Conservation (phyloP, 2,888 invertebrate species). For the Temnothorax unifasciatus region DNA sequence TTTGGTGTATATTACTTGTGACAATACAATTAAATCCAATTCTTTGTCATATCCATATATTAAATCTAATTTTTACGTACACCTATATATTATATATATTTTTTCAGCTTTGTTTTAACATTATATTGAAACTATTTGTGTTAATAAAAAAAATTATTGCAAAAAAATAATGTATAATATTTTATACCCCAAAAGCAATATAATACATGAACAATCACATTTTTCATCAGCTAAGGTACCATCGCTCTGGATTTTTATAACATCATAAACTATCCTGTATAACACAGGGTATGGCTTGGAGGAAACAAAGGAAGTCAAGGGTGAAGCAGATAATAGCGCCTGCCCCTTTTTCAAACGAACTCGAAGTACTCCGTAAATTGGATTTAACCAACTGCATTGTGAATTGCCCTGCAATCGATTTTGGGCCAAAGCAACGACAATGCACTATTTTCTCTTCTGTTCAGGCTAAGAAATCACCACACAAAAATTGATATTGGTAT, state of each 20-base stretch:
- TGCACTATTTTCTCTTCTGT: conserved; percentile 23
- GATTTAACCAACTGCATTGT: conserved; percentile 59
- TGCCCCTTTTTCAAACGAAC: conserved; percentile 47
- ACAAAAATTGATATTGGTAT: conserved; percentile 9
- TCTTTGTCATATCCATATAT: neutral
- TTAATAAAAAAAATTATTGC: neutral
- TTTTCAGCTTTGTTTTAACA: neutral
- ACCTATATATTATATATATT: neutral
- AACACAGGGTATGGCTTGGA: conserved; percentile 11
- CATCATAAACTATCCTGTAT: conserved; percentile 43
- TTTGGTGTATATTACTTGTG: neutral
- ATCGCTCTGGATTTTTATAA: conserved; percentile 39
- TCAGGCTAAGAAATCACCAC: neutral
- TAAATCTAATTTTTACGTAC: neutral
- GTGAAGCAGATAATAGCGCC: conserved; percentile 40
- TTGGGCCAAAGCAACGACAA: conserved; percentile 45
- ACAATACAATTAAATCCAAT: conserved; percentile 8
- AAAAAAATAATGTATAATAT: neutral
- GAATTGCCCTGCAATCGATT: conserved; percentile 54
- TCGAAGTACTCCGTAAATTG: conserved; percentile 60
- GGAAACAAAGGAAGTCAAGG: conserved; percentile 50
- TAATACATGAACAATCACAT: conserved; percentile 26
- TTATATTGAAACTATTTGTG: too few relatives aligned
- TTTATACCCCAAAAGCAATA: neutral
- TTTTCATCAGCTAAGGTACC: conserved; percentile 44